phyloP scores from a whole-genome alignment of 2,113 vertebrate genomes.

The Oxyura jamaicensis region DNA sequence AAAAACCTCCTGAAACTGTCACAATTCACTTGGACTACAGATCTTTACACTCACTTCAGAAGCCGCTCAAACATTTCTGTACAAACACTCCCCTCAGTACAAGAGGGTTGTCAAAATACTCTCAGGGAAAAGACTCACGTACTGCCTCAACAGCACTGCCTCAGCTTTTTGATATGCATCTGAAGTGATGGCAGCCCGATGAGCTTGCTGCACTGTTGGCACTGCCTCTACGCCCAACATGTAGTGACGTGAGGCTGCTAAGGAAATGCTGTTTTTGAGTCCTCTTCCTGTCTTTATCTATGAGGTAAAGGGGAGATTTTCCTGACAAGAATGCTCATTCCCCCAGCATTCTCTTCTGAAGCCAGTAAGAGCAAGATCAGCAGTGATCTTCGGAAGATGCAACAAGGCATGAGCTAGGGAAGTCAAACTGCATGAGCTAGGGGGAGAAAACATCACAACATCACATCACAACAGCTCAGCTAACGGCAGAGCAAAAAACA shows the following conservation, averaged over 20 bases:
- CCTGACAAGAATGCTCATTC: neutral
- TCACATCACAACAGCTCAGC: accelerated
- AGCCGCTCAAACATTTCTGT: neutral
- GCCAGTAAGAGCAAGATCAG: neutral
- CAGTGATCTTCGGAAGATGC: neutral
- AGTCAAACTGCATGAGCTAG: neutral
- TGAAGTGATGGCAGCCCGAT: neutral
- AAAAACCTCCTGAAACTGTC: neutral
- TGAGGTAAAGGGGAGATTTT: neutral
- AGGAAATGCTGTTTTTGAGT: neutral
- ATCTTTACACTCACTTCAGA: neutral
- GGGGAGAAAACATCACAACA: accelerated
- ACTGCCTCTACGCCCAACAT: accelerated
- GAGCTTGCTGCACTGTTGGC: accelerated
- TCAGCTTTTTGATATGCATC: accelerated
- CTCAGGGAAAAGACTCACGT: neutral
- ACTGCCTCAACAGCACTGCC: accelerated
- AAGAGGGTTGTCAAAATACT: accelerated
- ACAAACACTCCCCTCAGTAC: accelerated
- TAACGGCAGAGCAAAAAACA: accelerated
- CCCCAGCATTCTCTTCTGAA: neutral
- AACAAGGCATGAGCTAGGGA: neutral
- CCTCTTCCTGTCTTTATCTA: neutral
- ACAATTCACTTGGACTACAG: accelerated
- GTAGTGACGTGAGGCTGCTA: accelerated